A percentile compares a stretch with the other conserved stretches of the same genome.
Evolutionary conservation across 2,113 vertebrate genomes (phyloP).

Genomic region (Gopherus evgoodei): DNA sequence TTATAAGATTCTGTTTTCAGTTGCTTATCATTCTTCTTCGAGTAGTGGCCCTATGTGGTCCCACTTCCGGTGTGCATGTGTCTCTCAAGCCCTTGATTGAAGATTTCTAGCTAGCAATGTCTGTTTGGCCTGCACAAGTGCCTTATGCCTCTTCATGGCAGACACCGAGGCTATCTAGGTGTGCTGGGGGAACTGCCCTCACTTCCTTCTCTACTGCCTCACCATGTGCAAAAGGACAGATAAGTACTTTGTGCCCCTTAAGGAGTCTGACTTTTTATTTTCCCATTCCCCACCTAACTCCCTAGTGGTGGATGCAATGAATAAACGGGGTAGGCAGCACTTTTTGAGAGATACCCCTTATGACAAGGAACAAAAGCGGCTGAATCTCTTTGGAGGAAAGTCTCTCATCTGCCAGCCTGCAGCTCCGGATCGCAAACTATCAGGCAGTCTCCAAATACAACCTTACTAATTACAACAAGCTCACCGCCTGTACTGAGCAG

Average conservation of each 20-base stretch:
- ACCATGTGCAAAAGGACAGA: not conserved
- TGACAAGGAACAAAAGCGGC: not conserved
- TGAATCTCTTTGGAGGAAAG: not conserved
- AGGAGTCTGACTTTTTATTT: not conserved
- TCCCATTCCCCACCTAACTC: not conserved
- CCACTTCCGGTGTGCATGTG: too few relatives aligned
- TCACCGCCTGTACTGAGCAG: not conserved
- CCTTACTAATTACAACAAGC: too few relatives aligned
- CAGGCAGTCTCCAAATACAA: not conserved
- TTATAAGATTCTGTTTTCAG: slow-evolving; percentile 13
- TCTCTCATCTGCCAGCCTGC: not conserved
- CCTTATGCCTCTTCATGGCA: not conserved
- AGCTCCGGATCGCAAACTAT: not conserved
- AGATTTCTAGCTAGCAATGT: not conserved
- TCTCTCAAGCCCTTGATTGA: not conserved
- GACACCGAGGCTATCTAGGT: not conserved
- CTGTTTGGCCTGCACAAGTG: not conserved
- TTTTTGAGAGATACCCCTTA: not conserved
- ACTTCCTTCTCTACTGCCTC: not conserved
- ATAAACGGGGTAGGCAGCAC: not conserved
- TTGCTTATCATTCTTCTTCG: not conserved
- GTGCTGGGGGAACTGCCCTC: not conserved
- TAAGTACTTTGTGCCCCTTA: not conserved
- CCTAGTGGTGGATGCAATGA: not conserved
- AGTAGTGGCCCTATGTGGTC: too few relatives aligned